Evolutionary conservation across 2,888 invertebrate species (phyloP), one percentile per base, ranked within the genome.

Genomic region (Dromius quadrimaculatus): DNA sequence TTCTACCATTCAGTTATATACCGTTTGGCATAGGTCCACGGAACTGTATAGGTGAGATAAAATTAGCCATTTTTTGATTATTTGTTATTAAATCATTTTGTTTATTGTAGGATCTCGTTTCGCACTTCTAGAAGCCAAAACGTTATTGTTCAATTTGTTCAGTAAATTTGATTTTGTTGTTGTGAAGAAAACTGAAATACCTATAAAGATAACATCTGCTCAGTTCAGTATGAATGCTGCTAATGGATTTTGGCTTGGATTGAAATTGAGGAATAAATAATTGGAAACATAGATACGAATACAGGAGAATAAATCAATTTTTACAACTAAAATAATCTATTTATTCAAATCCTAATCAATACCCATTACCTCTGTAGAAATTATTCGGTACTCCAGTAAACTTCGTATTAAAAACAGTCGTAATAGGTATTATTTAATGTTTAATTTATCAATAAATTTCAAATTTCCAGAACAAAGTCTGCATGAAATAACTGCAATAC

Each of bases 1-100:
- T 83, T 11, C 73, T 79, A 19, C 81, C 82, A 0, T 81, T 81
- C 32, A 78, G 82, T 0, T 88, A 85, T 72, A 73, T 85, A 73
- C 87, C 88, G 0, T 88, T 88, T 65, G 88, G 87, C 1, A 38
- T 82, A 0, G 88, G 88, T 1, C 88, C 85, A 1, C 82, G 88
- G 62, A 86, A 84, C 75, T 88, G 88, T 73, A 86, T 88, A 65
- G 88, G 87, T 84, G 19, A 28, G 36, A 38, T 11, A n/a, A n/a
- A n/a, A n/a, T n/a, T n/a, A n/a, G n/a, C n/a, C 13, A 38, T 50
- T 15, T 47, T 28, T 47, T 36, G 57, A 13, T 38, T 59, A 20
- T 9, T 28, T 5, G 8, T 5, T 5, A 23, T 54, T 23, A 1
- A 54, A 20, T 23, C 32, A 54, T 57, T 19, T 59, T 61, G 71